Evolutionary conservation across 2,888 invertebrate genomes (phyloP).

Genomic region (Biston betularia): DNA sequence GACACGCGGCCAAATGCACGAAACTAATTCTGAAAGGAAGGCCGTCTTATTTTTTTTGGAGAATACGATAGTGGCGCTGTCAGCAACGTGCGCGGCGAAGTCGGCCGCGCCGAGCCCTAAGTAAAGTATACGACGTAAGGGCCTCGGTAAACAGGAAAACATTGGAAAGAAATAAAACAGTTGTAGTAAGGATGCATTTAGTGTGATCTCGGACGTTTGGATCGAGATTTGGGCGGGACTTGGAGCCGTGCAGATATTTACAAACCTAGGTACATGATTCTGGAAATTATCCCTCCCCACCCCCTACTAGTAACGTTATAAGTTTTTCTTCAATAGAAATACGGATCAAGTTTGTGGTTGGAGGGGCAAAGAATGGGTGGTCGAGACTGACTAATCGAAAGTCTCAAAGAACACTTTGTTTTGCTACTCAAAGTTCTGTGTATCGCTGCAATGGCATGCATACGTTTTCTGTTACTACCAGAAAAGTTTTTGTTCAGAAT

Average conservation of each 20-base stretch:
- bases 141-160: conserved; percentile 33
- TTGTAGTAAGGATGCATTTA: conserved; percentile 19
- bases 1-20: background rate
- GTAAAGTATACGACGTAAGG: conserved; percentile 21
- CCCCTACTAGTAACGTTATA: background rate
- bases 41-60: background rate
- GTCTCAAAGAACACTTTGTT: too few relatives aligned
- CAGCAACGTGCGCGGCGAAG: too few relatives aligned
- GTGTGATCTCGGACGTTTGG: background rate
- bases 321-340: background rate
- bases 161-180: conserved; percentile 29
- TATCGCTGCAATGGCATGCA: too few relatives aligned
- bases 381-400: too few relatives aligned
- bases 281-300: background rate
- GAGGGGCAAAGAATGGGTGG: too few relatives aligned
- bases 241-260: background rate
- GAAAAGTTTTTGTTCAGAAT: too few relatives aligned
- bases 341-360: too few relatives aligned
- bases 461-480: too few relatives aligned
- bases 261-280: background rate
- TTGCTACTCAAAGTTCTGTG: too few relatives aligned
- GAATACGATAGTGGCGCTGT: background rate
- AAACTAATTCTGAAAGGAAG: background rate
- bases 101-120: conserved; percentile 10
- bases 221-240: background rate